A percentile compares a stretch with the other conserved stretches of the same genome.
These are phyloP conservation scores for Maniola jurtina DNA, from an alignment of 1,140 invertebrate genomes.

Conservation along the genomic window DNA sequence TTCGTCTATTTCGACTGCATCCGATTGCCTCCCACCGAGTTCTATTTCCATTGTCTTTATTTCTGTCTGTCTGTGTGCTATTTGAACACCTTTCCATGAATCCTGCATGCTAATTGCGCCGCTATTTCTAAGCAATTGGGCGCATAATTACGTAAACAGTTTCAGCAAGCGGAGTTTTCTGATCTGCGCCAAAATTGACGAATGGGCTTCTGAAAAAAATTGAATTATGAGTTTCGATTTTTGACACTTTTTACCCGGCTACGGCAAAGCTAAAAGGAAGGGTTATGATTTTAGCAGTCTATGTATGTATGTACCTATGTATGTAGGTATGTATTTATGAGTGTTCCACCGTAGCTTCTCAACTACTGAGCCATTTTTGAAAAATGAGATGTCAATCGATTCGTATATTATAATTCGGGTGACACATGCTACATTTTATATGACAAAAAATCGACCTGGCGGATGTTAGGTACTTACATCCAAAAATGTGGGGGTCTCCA, in stretches of 20 bases:
- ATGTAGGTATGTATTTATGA: too few relatives aligned
- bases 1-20: slow-evolving; percentile 4
- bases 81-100: not conserved
- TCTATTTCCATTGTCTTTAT: slow-evolving; percentile 20
- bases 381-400: too few relatives aligned
- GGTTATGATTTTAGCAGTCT: too few relatives aligned
- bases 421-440: too few relatives aligned
- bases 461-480: too few relatives aligned
- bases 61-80: not conserved
- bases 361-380: too few relatives aligned
- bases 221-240: not conserved
- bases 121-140: slow-evolving; percentile 15
- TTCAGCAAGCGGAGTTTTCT: slow-evolving; percentile 3
- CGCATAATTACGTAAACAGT: slow-evolving; percentile 1
- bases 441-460: too few relatives aligned
- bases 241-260: not conserved
- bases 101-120: slow-evolving; percentile 19
- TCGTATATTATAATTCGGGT: too few relatives aligned
- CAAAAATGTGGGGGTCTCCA: too few relatives aligned
- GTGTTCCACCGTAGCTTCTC: too few relatives aligned
- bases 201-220: not conserved
- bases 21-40: slow-evolving; percentile 3
- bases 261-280: too few relatives aligned
- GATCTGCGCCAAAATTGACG: slow-evolving; percentile 13
- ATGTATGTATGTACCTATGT: too few relatives aligned